Evolutionary conservation across 2,888 invertebrate species (phyloP).

Genomic region (Eurois occulta): DNA sequence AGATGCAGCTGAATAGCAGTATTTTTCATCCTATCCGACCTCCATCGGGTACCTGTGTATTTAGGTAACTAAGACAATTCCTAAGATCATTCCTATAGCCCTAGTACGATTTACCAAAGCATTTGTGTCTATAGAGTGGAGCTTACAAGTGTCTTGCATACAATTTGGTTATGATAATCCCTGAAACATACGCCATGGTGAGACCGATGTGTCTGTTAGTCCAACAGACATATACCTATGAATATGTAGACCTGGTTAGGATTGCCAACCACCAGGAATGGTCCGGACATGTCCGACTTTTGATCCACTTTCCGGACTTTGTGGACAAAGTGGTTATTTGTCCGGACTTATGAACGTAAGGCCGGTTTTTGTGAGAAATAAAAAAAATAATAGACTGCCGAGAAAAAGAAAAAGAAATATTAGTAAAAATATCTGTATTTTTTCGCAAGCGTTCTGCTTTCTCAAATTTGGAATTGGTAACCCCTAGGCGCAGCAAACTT

Average conservation of each 20-base stretch:
- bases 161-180: conserved; percentile 57
- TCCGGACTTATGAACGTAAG: background rate
- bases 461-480: background rate
- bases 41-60: background rate
- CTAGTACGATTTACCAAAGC: background rate
- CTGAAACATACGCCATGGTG: conserved; percentile 29
- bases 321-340: background rate
- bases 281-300: background rate
- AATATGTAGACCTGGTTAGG: conserved; percentile 26
- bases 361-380: background rate
- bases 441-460: background rate
- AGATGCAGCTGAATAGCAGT: background rate
- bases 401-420: background rate
- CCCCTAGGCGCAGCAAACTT: conserved; percentile 9
- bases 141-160: conserved; percentile 23
- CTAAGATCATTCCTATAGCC: background rate
- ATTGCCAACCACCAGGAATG: too few relatives aligned
- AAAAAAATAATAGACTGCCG: background rate
- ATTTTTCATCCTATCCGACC: background rate
- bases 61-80: background rate
- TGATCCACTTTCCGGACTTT: background rate
- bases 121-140: conserved; percentile 11
- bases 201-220: conserved; percentile 21
- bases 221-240: conserved; percentile 29
- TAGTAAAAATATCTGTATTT: background rate